Evolutionary conservation across 2,888 invertebrate species (phyloP).

Genomic region (Lycophotia porphyrea): DNA sequence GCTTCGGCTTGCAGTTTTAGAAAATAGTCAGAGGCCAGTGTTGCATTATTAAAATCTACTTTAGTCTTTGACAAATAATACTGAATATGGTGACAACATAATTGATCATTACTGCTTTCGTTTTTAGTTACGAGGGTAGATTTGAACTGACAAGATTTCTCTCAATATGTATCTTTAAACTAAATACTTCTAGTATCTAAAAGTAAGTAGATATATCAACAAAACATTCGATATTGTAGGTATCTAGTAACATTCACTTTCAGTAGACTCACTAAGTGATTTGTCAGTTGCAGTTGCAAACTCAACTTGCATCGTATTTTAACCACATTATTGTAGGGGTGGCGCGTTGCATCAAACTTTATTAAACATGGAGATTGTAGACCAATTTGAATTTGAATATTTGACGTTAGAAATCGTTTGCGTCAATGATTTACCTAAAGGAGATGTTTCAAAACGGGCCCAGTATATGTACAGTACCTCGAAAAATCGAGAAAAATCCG

Average conservation of each 20-base stretch:
- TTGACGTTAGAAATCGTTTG: background rate
- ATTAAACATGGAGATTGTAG: background rate
- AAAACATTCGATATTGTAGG: background rate
- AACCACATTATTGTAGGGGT: constrained; percentile 49
- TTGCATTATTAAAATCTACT: background rate
- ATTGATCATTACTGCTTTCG: background rate
- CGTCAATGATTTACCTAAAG: background rate
- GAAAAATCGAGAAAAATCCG: too few relatives aligned
- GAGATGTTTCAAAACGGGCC: too few relatives aligned
- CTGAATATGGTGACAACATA: background rate
- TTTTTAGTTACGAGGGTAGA: background rate
- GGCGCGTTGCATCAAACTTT: constrained; percentile 12
- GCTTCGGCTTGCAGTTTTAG: background rate
- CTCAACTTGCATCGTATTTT: constrained; percentile 46
- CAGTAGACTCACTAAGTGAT: constrained; percentile 19
- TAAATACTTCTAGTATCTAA: background rate
- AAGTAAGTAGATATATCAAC: background rate
- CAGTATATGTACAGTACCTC: too few relatives aligned
- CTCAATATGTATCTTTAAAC: background rate
- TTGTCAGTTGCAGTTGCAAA: constrained; percentile 46
- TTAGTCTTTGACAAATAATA: background rate
- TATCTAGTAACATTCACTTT: constrained; percentile 17
- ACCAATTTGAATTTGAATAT: background rate
- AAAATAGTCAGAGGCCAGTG: background rate
- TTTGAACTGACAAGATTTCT: background rate